Evolutionary conservation across 2,888 invertebrate species (phyloP).

Genomic region (Hirtodrosophila confusa): DNA sequence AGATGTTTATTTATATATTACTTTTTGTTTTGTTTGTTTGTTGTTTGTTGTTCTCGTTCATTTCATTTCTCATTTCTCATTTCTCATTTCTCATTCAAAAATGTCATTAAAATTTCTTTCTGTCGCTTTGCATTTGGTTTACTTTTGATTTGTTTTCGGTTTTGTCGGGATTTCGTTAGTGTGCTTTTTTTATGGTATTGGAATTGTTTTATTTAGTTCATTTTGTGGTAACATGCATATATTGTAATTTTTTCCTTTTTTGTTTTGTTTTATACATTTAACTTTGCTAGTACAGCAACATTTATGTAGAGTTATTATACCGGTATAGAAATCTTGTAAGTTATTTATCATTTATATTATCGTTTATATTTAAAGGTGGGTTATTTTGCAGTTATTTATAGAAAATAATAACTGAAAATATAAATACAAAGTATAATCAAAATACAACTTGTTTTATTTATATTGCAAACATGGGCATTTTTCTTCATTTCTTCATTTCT

Average conservation of each 20-base stretch:
- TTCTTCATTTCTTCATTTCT: slow-evolving; percentile 30
- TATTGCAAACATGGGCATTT: slow-evolving; percentile 19
- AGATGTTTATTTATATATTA: slow-evolving; percentile 71
- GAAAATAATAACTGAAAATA: slow-evolving; percentile 39
- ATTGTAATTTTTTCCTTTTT: slow-evolving; percentile 29
- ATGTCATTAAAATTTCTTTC: slow-evolving; percentile 64
- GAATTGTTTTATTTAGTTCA: slow-evolving; percentile 1
- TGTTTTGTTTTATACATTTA: slow-evolving; percentile 32
- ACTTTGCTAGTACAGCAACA: slow-evolving; percentile 36
- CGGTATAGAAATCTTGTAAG: slow-evolving; percentile 50
- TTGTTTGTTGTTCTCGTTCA: slow-evolving; percentile 24
- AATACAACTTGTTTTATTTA: slow-evolving; percentile 13
- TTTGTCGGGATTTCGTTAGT: slow-evolving; percentile 31
- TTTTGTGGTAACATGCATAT: slow-evolving; percentile 52
- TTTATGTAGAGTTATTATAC: slow-evolving; percentile 46
- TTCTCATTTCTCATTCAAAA: slow-evolving; percentile 62
- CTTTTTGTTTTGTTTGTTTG: slow-evolving; percentile 25
- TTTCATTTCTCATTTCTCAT: slow-evolving; percentile 51
- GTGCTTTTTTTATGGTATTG: slow-evolving; percentile 27
- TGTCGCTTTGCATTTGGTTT: slow-evolving; percentile 54
- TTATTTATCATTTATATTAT: slow-evolving; percentile 55
- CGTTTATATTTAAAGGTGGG: slow-evolving; percentile 79
- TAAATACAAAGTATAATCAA: slow-evolving; percentile 28
- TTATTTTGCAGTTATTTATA: slow-evolving; percentile 80
- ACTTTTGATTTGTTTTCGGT: slow-evolving; percentile 46